These are phyloP conservation scores for Choloepus hoffmanni DNA, from an alignment of 2,113 vertebrate genomes.

Conservation along the genomic window DNA sequence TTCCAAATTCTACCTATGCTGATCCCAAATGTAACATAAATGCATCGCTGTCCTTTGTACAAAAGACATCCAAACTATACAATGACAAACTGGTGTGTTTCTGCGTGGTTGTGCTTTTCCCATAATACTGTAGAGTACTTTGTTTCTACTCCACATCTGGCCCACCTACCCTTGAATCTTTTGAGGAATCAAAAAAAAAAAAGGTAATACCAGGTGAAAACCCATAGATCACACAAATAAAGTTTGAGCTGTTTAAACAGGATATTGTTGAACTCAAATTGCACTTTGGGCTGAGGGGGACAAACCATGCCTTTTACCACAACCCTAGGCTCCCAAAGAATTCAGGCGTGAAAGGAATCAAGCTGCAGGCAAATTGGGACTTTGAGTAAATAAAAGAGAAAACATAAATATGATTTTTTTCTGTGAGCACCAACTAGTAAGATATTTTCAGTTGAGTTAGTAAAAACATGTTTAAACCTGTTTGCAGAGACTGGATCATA, in stretches of 20 bases:
- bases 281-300: neutral
- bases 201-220: neutral
- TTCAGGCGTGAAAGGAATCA: conserved; percentile 25
- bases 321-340: neutral
- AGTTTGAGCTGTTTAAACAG: conserved; percentile 10
- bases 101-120: neutral
- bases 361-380: neutral
- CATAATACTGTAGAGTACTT: neutral
- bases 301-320: neutral
- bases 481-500: neutral
- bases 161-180: neutral
- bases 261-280: neutral
- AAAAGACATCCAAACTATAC: neutral
- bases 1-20: conserved; percentile 24
- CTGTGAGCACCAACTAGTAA: neutral
- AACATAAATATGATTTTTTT: neutral
- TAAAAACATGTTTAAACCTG: neutral
- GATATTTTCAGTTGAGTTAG: conserved; percentile 43
- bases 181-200: neutral
- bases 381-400: neutral
- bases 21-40: neutral
- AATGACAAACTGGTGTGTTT: conserved; percentile 26
- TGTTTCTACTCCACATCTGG: neutral
- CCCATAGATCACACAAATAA: neutral
- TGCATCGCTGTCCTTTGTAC: neutral